Evolutionary conservation across 2,113 vertebrate species (phyloP).

Genomic region (Stegostoma tigrinum): DNA sequence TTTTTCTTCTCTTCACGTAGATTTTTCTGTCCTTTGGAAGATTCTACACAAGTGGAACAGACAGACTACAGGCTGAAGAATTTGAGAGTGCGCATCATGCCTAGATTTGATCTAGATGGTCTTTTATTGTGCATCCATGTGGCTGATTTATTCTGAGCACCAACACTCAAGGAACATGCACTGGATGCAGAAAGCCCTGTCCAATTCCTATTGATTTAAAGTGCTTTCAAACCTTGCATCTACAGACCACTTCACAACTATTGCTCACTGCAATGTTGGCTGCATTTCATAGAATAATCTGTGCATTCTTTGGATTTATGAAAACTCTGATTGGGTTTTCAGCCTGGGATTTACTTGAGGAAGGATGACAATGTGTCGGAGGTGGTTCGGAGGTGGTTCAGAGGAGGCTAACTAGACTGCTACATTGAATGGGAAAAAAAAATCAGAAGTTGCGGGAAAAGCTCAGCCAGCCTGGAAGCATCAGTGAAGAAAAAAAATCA

Average conservation of each 20-base stretch:
- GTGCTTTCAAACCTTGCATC: background rate
- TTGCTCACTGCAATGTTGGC: background rate
- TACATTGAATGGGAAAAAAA: no score
- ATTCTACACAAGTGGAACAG: no score
- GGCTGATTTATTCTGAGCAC: background rate
- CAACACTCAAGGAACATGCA: background rate
- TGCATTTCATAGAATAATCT: background rate
- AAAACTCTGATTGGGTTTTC: background rate
- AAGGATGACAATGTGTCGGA: no score
- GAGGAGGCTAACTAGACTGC: no score
- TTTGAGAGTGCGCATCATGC: background rate
- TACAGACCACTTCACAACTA: background rate
- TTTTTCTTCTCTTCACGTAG: background rate
- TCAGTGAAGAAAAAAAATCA: no score
- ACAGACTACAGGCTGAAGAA: background rate
- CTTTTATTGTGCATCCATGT: background rate
- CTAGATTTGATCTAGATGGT: background rate
- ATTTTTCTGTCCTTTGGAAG: no score
- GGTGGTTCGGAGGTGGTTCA: no score
- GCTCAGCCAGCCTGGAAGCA: no score
- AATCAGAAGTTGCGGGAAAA: no score
- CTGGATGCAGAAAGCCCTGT: background rate
- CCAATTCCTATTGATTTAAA: background rate
- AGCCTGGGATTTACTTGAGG: background rate
- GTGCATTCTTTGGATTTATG: background rate